Evolutionary conservation across 1,140 invertebrate genomes (phyloP).

Genomic region (Lepidurus couesii): DNA sequence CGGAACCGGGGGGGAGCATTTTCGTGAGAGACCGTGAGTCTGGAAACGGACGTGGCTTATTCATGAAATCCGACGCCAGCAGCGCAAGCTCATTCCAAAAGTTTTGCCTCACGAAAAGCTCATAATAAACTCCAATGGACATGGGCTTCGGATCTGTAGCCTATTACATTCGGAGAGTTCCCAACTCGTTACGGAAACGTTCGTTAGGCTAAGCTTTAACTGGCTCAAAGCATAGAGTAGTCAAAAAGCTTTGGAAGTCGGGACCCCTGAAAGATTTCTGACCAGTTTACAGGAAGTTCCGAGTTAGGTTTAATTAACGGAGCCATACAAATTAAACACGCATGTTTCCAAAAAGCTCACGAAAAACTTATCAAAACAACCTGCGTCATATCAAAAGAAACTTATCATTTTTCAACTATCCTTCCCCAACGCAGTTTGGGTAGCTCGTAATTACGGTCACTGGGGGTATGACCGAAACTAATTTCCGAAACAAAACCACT

Average conservation of each 20-base stretch:
- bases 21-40: background rate
- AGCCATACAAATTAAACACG: no score
- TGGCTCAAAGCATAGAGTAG: background rate
- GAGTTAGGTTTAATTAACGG: no score
- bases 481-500: no score
- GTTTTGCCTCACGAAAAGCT: background rate
- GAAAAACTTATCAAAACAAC: no score
- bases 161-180: background rate
- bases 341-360: no score
- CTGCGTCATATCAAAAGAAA: no score
- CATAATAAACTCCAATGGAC: background rate
- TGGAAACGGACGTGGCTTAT: conserved; percentile 15
- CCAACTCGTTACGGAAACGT: background rate
- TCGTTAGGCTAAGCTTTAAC: background rate
- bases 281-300: no score
- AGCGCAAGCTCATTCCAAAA: background rate
- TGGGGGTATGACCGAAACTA: no score
- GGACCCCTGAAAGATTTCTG: no score
- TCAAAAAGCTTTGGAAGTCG: background rate
- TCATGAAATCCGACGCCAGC: background rate
- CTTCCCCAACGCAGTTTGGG: no score
- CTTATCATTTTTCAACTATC: no score
- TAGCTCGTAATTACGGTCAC: no score
- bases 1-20: background rate
- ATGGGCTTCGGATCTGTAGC: background rate